Evolutionary conservation across 2,113 vertebrate genomes (phyloP), one percentile per base, ranked within the genome.

Genomic region (Epinephelus moara): DNA sequence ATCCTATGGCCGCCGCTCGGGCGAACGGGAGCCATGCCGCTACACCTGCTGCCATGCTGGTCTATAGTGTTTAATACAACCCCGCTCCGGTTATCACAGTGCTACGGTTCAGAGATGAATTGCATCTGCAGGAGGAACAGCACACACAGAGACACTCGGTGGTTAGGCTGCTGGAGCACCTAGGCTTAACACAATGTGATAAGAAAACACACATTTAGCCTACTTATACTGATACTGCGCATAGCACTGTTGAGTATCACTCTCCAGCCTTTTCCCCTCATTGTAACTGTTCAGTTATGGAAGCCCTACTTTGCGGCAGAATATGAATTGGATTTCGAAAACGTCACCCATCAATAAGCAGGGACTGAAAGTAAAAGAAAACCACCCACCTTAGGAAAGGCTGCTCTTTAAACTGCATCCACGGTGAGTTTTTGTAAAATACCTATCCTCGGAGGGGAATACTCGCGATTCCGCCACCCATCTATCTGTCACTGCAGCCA

Each of bases 11-110:
- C 1, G 98, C 98, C 23, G 98, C 98, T 82, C 98, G 96, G 69
- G 98, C 98, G 78, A 99, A 99, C 23, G 98, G 98, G 86, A 99
- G 96, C 98, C 98, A 99, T 4, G 98, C 97, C 90, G 98, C 98
- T 72, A 99, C 98, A 76, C 98, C 98, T 27, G 98, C 98, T 75
- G 98, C 98, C 98, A 99, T 99, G 92, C 86, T 95, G 94, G 94
- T 92, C 91, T 90, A 76, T 67, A 66, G 84, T 88, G 81, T 85
- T 86, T 59, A 84, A 84, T 76, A 87, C 88, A 85, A 91, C 80
- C 82, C 84, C 17, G 80, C 86, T 92, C 91, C 82, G 82, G 73
- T 82, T 90, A 79, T 88, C 91, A 91, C 94, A 89, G 92, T 88
- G 92, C 87, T 93, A 93, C 5, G 91, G 88, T 83, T 78, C 87